phyloP scores from a whole-genome alignment of 2,888 invertebrate species.

The Drosophila subsilvestris region DNA sequence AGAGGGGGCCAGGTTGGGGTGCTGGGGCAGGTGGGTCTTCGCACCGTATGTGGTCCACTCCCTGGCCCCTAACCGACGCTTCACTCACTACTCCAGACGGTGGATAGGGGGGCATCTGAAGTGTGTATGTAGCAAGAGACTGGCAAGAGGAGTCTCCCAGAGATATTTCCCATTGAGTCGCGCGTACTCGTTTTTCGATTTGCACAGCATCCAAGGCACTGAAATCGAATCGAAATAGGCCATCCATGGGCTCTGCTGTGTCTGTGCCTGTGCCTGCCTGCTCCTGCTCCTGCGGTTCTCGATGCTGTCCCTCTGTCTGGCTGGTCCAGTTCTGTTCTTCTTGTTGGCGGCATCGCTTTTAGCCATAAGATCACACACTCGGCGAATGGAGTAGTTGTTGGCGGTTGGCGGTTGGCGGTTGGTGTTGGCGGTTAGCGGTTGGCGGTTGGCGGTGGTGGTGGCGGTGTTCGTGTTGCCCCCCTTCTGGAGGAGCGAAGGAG shows the following conservation, averaged over 20 bases:
- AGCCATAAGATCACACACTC: conserved; percentile 65
- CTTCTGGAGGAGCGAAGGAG: conserved; percentile 8
- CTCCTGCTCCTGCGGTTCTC: conserved; percentile 51
- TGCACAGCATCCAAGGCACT: conserved; percentile 25
- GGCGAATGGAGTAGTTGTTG: conserved; percentile 32
- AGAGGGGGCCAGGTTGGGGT: background rate
- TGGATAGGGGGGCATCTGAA: conserved; percentile 3
- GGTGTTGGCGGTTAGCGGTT: conserved; percentile 7
- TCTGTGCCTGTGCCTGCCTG: background rate
- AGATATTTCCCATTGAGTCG: conserved; percentile 19
- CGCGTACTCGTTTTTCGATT: conserved; percentile 54
- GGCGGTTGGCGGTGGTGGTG: conserved; percentile 24
- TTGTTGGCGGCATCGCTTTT: conserved; percentile 59
- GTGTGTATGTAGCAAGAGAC: background rate
- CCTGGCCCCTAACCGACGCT: background rate
- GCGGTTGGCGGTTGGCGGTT: conserved; percentile 20
- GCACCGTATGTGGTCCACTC: conserved; percentile 55
- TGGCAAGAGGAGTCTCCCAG: background rate
- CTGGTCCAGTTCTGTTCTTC: conserved; percentile 24
- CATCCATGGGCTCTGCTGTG: conserved; percentile 46
- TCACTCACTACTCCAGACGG: background rate
- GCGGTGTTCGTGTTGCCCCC: conserved; percentile 14
- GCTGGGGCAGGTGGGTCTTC: conserved; percentile 36
- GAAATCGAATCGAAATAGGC: conserved; percentile 62
- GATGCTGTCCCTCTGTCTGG: conserved; percentile 25